Conservation (phyloP, 1,140 invertebrate genomes). For the Lithobius niger region DNA sequence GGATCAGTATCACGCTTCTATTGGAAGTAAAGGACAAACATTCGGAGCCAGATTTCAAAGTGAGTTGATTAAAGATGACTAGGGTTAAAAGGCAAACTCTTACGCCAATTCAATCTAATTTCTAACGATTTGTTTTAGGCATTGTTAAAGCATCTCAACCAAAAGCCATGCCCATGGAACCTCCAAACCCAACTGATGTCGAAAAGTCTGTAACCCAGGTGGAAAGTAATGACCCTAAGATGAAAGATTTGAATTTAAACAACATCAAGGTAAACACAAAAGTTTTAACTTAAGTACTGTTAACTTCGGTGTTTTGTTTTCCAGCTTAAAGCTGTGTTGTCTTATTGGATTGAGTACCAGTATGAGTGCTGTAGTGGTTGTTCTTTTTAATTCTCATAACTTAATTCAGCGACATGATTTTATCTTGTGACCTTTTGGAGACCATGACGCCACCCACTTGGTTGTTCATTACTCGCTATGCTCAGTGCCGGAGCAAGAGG, state of each 20-base stretch:
- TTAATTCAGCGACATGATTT: too few relatives aligned
- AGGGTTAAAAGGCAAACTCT: too few relatives aligned
- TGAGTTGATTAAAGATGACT: slow-evolving; percentile 10
- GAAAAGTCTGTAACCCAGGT: slow-evolving; percentile 80
- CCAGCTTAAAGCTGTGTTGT: too few relatives aligned
- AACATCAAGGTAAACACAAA: slow-evolving; percentile 72
- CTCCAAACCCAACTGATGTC: slow-evolving; percentile 85
- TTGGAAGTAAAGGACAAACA: slow-evolving; percentile 81
- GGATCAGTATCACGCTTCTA: slow-evolving; percentile 95
- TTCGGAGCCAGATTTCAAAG: slow-evolving; percentile 26
- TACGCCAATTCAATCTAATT: background rate
- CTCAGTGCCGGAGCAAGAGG: too few relatives aligned
- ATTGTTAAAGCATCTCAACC: slow-evolving; percentile 86
- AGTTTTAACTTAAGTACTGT: too few relatives aligned
- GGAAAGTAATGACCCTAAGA: slow-evolving; percentile 68
- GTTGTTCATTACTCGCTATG: too few relatives aligned
- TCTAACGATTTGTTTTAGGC: slow-evolving; percentile 35
- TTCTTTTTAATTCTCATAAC: too few relatives aligned
- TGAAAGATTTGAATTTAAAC: slow-evolving; percentile 88
- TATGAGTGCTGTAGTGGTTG: too few relatives aligned
- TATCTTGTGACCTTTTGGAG: too few relatives aligned
- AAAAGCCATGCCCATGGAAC: slow-evolving; percentile 78
- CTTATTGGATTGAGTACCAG: too few relatives aligned
- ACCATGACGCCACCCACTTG: too few relatives aligned
- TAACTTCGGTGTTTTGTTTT: too few relatives aligned